These are phyloP conservation scores for Mastomys coucha DNA, from an alignment of 2,113 vertebrate genomes.

Conservation along the genomic window DNA sequence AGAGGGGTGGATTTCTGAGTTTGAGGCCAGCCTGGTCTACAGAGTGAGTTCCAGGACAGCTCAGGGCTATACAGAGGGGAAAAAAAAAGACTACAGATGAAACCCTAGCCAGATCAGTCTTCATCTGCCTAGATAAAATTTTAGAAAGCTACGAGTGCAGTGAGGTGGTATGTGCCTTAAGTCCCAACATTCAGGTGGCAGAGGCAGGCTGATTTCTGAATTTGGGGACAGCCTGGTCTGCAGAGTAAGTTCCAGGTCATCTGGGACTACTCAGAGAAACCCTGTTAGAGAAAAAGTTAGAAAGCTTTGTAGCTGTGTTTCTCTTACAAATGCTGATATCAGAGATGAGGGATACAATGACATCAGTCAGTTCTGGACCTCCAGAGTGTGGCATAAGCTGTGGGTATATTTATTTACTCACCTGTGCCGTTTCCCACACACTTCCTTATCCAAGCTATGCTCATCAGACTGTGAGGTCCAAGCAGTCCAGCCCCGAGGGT, in stretches of 20 bases:
- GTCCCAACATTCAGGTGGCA: background rate
- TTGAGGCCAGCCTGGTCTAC: too few species aligned
- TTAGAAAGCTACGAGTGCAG: conserved; percentile 14
- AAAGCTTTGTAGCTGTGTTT: conserved; percentile 59
- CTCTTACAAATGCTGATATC: conserved; percentile 1
- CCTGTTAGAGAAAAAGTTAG: background rate
- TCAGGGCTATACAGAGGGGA: too few species aligned
- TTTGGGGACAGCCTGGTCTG: background rate
- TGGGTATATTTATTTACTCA: conserved; percentile 35
- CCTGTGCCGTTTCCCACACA: background rate
- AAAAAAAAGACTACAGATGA: background rate
- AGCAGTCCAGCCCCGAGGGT: conserved; percentile 5
- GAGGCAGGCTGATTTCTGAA: background rate
- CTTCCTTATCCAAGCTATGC: background rate
- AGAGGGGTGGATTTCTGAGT: too few species aligned
- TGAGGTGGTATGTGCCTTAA: background rate
- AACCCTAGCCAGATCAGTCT: background rate
- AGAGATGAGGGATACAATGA: background rate
- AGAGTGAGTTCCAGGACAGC: too few species aligned
- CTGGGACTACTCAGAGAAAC: background rate
- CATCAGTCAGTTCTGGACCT: background rate
- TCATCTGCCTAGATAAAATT: background rate
- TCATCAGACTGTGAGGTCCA: background rate
- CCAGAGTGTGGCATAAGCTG: conserved; percentile 52
- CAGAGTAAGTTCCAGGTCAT: background rate